Evolutionary conservation across 2,888 invertebrate species (phyloP).

Genomic region (Morpho achilles): DNA sequence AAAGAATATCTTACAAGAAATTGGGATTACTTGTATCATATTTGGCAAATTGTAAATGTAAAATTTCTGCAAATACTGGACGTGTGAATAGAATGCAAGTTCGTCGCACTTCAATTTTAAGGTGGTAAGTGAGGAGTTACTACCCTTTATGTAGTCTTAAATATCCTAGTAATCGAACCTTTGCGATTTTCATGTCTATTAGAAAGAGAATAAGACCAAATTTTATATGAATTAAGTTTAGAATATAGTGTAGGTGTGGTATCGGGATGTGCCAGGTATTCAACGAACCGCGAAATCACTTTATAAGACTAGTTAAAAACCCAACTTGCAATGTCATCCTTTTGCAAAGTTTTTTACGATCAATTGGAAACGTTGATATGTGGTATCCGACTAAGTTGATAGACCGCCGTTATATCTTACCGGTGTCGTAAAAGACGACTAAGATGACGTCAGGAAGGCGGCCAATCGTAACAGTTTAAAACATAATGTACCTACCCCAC

Average conservation of each 20-base stretch:
- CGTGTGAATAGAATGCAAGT: constrained; percentile 2
- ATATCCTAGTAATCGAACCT: not conserved
- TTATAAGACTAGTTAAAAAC: constrained; percentile 24
- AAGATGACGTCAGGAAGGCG: no score
- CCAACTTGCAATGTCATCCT: constrained; percentile 16
- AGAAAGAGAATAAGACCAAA: constrained; percentile 3
- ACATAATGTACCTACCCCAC: no score
- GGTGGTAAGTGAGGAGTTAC: constrained; percentile 2
- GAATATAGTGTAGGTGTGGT: constrained; percentile 16
- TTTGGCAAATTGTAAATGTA: not conserved
- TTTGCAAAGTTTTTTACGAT: no score
- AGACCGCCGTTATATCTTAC: no score
- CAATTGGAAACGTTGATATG: no score
- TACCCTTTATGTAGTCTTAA: constrained; percentile 15
- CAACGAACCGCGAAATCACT: constrained; percentile 25
- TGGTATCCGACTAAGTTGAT: no score
- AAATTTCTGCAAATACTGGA: constrained; percentile 2
- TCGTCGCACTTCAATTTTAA: constrained; percentile 9
- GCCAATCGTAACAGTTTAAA: no score
- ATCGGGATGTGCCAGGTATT: constrained; percentile 30
- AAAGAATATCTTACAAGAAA: no score
- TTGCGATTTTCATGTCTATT: constrained; percentile 13
- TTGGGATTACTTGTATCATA: no score
- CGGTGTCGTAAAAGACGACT: no score
- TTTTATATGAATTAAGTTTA: not conserved